These are phyloP conservation scores for Melinopterus prodromus DNA, from an alignment of 2,888 invertebrate genomes.

Conservation along the genomic window DNA sequence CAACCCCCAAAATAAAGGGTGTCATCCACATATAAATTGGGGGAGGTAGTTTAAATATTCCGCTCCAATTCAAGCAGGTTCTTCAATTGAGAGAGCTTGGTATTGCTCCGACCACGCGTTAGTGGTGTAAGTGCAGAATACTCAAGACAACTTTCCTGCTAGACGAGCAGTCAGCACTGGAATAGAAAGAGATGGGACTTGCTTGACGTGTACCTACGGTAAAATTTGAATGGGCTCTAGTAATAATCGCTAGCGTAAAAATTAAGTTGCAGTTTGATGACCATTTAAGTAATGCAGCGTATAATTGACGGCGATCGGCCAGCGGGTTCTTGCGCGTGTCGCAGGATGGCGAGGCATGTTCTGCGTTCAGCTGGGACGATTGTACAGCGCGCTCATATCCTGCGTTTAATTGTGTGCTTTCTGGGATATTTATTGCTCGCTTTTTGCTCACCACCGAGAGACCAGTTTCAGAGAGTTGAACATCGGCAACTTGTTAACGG, in stretches of 20 bases:
- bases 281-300: constrained; percentile 54
- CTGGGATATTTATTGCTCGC: constrained; percentile 35
- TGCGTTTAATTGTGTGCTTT: constrained; percentile 49
- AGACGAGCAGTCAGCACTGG: too few species aligned
- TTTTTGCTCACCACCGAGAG: constrained; percentile 23
- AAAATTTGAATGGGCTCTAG: constrained; percentile 26
- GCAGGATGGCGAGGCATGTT: constrained; percentile 17
- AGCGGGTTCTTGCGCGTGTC: constrained; percentile 34
- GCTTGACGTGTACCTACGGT: not conserved
- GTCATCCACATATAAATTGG: too few species aligned
- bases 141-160: too few species aligned
- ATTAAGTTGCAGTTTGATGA: constrained; percentile 51
- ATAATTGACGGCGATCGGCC: constrained; percentile 52
- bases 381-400: constrained; percentile 47
- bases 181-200: not conserved
- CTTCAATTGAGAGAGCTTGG: too few species aligned
- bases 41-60: too few species aligned
- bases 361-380: constrained; percentile 37
- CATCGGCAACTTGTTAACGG: constrained; percentile 25
- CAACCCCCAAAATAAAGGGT: too few species aligned
- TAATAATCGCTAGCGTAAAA: constrained; percentile 48
- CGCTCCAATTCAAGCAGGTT: too few species aligned
- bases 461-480: not conserved
- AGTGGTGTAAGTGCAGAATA: too few species aligned
- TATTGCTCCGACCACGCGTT: too few species aligned